phyloP scores from a whole-genome alignment of 2,113 vertebrate species.

The Microtus oregoni region DNA sequence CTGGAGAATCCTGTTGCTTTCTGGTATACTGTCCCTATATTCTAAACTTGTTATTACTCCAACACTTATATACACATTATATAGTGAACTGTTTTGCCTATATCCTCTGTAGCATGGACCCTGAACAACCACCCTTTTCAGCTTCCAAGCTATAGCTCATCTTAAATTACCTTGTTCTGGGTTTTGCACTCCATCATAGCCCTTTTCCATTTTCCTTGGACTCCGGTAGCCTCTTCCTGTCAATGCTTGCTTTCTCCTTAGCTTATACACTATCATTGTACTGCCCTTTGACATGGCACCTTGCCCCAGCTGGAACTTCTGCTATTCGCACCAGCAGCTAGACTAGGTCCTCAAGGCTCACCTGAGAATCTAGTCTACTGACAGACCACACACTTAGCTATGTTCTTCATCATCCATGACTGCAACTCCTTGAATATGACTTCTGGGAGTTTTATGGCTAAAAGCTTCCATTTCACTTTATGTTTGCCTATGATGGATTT shows the following conservation, averaged over 20 bases:
- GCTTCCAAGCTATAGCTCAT: neutral
- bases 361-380: neutral
- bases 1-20: neutral
- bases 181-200: neutral
- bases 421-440: neutral
- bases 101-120: neutral
- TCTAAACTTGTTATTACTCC: neutral
- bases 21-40: neutral
- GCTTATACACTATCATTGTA: neutral
- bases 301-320: neutral
- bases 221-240: neutral
- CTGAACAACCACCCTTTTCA: neutral
- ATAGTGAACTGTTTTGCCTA: neutral
- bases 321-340: neutral
- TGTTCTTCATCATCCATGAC: neutral
- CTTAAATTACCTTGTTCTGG: conserved; percentile 27
- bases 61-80: neutral
- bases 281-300: neutral
- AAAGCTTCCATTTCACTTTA: conserved; percentile 25
- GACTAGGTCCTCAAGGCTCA: neutral
- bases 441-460: neutral
- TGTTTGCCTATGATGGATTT: neutral
- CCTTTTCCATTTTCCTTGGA: neutral
- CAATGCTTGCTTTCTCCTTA: neutral
- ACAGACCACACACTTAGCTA: neutral